Conservation (phyloP, 2,797 vertebrate genomes). For the Garrulus glandarius region DNA sequence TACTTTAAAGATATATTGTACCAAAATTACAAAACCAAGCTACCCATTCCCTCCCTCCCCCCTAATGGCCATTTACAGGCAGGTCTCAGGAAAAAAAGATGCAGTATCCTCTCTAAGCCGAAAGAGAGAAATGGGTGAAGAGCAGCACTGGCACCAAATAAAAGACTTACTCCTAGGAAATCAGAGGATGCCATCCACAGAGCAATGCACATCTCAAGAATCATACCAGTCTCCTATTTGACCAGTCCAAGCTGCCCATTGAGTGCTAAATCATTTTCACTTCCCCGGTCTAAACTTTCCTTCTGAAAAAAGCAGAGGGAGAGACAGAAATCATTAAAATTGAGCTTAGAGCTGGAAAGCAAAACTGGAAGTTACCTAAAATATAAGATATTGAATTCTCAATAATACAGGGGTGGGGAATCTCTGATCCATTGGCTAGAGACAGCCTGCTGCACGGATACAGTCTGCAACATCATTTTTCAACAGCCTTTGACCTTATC, state of each 20-base stretch:
- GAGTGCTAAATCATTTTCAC: not conserved
- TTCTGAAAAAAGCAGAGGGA: slow-evolving; percentile 36
- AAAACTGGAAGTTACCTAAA: slow-evolving; percentile 21
- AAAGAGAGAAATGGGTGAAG: slow-evolving; percentile 24
- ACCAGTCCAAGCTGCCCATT: slow-evolving; percentile 28
- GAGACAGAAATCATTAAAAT: slow-evolving; percentile 9
- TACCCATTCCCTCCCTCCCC: slow-evolving; percentile 40
- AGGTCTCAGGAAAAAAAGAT: slow-evolving; percentile 66
- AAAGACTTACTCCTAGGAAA: slow-evolving; percentile 1
- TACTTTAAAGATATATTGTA: not conserved
- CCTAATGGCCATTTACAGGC: slow-evolving; percentile 71
- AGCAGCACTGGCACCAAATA: slow-evolving; percentile 22
- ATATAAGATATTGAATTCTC: not conserved
- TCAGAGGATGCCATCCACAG: slow-evolving; percentile 22
- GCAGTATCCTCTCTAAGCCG: slow-evolving; percentile 67
- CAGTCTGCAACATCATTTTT: not conserved
- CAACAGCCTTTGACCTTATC: not conserved
- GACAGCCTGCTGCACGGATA: slow-evolving; percentile 11
- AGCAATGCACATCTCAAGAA: not conserved
- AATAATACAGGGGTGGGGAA: slow-evolving; percentile 41
- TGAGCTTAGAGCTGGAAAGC: slow-evolving; percentile 24
- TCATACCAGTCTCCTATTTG: not conserved
- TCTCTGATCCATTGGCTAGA: slow-evolving; percentile 31
- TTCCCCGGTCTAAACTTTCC: slow-evolving; percentile 19
- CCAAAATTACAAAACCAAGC: slow-evolving; percentile 55